A percentile compares a stretch with the other conserved stretches of the same genome.
Conservation (phyloP, 2,113 vertebrate species). For the Cranoglanis bouderius region DNA sequence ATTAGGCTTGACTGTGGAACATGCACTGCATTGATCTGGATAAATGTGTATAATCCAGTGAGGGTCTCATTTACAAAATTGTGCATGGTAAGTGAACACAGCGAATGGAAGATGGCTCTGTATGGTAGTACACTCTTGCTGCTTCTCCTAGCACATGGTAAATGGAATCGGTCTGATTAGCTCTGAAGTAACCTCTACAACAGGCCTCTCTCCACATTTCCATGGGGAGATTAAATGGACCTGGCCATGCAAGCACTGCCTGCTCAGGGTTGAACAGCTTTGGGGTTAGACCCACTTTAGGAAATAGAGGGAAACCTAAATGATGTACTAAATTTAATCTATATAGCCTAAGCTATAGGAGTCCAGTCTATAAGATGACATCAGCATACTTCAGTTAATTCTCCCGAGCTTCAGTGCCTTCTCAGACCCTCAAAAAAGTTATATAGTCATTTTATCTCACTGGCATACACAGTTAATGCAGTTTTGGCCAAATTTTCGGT, state of each 20-base stretch:
- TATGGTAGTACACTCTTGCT: conserved; percentile 28
- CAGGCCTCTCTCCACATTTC: conserved; percentile 54
- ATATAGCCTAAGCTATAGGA: background rate
- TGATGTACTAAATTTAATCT: background rate
- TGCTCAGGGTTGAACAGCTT: conserved; percentile 68
- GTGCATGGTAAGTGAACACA: conserved; percentile 45
- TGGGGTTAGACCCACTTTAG: conserved; percentile 65
- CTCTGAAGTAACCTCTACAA: conserved; percentile 61
- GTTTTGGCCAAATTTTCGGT: background rate
- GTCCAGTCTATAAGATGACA: background rate
- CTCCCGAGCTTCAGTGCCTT: background rate
- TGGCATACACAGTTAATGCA: background rate
- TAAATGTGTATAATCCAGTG: conserved; percentile 46
- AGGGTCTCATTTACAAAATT: conserved; percentile 55
- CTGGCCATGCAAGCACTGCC: conserved; percentile 59
- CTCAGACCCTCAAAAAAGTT: background rate
- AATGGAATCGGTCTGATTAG: conserved; percentile 68
- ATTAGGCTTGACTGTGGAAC: conserved; percentile 28
- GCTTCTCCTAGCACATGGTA: conserved; percentile 60
- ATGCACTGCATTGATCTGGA: conserved; percentile 27
- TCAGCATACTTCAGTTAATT: conserved; percentile 26
- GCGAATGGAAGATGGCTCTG: conserved; percentile 19
- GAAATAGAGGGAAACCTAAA: conserved; percentile 46
- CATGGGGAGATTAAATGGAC: conserved; percentile 65
- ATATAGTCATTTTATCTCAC: background rate